Evolutionary conservation across 2,797 vertebrate genomes (phyloP), one percentile per base, ranked within the genome.

Genomic region (Fistularia commersonii): DNA sequence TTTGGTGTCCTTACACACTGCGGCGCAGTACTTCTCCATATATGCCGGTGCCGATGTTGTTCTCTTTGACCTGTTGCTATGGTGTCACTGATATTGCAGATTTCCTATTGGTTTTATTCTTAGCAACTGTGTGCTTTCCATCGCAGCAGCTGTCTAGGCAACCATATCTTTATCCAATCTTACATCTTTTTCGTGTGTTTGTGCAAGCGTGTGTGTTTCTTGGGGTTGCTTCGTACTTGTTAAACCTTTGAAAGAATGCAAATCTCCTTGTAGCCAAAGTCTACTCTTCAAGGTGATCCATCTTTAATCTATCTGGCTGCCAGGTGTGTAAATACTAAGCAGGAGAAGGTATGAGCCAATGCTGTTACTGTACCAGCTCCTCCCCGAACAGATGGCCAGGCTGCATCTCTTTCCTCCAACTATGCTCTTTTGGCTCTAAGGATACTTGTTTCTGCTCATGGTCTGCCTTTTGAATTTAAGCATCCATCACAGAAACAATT

Each of bases 51-150:
- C 4, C 2, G 4, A 23, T 23, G 23, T 23, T 4, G 23, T 34
- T 11, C 7, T 12, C 3, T 12, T 0, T 42, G 15, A 59, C 45
- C 41, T 56, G 66, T 69, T 57, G 48, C 1, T 1, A 69, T 48
- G 57, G 44, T n/a, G 7, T 14, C 4, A 3, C 43, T 11, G 6
- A 41, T n/a, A 32, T 14, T 32, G 11, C 3, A 7, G 8, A 6
- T 5, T 8, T 32, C 13, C 35, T 23, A 2, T 1, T 7, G 35
- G 36, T 15, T 13, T 44, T 40, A 45, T 40, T 43, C 39, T 42
- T 8, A 23, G 8, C 8, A 7, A 10, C 23, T 1, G n/a, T 33
- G 9, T 40, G 48, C 46, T 54, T 59, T 50, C 47, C 34, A 23
- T 40, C 15, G 64, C 33, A 8, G 42, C 41, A 8, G 39, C 33